These are phyloP conservation scores for Adela reaumurella DNA, from an alignment of 2,888 invertebrate species.

Conservation along the genomic window DNA sequence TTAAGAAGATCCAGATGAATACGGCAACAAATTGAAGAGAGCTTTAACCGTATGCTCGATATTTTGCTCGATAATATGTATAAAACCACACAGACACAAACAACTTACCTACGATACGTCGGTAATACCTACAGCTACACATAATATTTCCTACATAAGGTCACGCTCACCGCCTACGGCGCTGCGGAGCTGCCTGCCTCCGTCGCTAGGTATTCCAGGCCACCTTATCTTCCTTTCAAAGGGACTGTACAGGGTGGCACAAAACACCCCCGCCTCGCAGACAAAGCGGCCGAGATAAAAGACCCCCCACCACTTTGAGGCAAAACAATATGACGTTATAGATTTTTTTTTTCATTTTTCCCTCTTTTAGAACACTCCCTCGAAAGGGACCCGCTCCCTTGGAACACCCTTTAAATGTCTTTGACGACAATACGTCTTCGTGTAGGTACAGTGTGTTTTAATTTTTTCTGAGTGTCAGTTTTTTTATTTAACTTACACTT, in stretches of 20 bases:
- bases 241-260: slow-evolving; percentile 36
- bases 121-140: too few species aligned
- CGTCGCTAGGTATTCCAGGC: neutral
- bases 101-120: too few species aligned
- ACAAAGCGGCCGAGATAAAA: neutral
- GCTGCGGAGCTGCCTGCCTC: neutral
- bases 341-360: slow-evolving; percentile 48
- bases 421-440: slow-evolving; percentile 28
- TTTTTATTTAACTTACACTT: too few species aligned
- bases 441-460: slow-evolving; percentile 26
- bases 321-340: slow-evolving; percentile 58
- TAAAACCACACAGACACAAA: too few species aligned
- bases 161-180: too few species aligned
- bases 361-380: slow-evolving; percentile 42
- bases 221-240: slow-evolving; percentile 35
- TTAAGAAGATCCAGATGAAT: too few species aligned
- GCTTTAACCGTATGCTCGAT: too few species aligned
- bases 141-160: too few species aligned
- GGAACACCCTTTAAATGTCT: slow-evolving; percentile 30
- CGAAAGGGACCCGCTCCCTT: slow-evolving; percentile 27
- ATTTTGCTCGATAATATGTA: too few species aligned
- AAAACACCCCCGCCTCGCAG: slow-evolving; percentile 7
- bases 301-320: slow-evolving; percentile 32
- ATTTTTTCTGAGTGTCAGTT: too few species aligned
- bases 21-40: too few species aligned